Evolutionary conservation across 2,113 vertebrate genomes (phyloP).

Genomic region (Pterophyllum scalare): DNA sequence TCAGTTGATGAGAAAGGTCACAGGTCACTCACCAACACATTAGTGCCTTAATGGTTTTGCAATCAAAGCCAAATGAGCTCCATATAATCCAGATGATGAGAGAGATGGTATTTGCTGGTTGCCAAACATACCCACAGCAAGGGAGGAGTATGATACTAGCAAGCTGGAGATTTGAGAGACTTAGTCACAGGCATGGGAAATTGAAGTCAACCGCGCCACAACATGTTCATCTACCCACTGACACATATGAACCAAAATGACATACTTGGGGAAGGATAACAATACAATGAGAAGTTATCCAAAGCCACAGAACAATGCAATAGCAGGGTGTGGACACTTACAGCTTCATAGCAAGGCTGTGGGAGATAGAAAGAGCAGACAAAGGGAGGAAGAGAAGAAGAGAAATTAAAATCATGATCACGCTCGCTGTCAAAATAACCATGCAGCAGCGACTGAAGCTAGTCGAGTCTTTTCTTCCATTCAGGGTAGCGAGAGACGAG

Average conservation of each 20-base stretch:
- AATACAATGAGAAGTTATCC: slow-evolving; percentile 46
- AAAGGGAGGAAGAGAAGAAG: not conserved
- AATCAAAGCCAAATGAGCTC: slow-evolving; percentile 53
- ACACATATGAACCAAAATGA: slow-evolving; percentile 53
- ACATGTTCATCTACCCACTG: slow-evolving; percentile 55
- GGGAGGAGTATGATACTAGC: slow-evolving; percentile 38
- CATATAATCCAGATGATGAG: slow-evolving; percentile 52
- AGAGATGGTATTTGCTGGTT: slow-evolving; percentile 45
- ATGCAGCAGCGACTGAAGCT: slow-evolving; percentile 27
- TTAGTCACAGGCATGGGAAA: slow-evolving; percentile 60
- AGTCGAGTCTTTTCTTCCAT: slow-evolving; percentile 27
- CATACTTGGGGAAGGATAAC: slow-evolving; percentile 42
- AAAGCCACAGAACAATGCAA: slow-evolving; percentile 49
- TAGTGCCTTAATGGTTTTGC: slow-evolving; percentile 53
- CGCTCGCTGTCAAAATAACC: slow-evolving; percentile 44
- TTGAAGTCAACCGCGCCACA: slow-evolving; percentile 40
- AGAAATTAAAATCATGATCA: slow-evolving; percentile 36
- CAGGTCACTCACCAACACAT: slow-evolving; percentile 46
- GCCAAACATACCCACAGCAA: slow-evolving; percentile 46
- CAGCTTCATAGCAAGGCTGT: not conserved
- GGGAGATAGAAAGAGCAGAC: not conserved
- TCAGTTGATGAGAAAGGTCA: slow-evolving; percentile 67
- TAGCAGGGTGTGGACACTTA: slow-evolving; percentile 25
- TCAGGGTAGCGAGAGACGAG: slow-evolving; percentile 11
- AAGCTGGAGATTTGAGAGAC: slow-evolving; percentile 45